Evolutionary conservation across 2,113 vertebrate genomes (phyloP).

Genomic region (Gavialis gangeticus): DNA sequence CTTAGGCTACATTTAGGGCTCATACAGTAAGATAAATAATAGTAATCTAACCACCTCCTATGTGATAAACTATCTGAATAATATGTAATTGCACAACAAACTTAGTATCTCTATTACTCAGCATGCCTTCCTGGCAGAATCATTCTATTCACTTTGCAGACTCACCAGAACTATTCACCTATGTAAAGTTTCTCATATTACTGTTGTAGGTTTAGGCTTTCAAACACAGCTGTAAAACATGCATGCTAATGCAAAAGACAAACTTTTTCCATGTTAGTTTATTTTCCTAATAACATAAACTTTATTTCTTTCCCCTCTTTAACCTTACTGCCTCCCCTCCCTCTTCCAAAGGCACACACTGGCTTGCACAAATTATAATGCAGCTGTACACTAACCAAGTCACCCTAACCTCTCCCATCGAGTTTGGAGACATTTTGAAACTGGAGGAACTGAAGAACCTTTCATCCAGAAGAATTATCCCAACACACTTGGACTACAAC

Average conservation of each 20-base stretch:
- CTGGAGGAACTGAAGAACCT: conserved; percentile 74
- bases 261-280: neutral
- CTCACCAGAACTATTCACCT: neutral
- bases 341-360: conserved; percentile 77
- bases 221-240: neutral
- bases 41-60: neutral
- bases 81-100: neutral
- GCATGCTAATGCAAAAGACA: neutral
- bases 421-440: conserved; percentile 78
- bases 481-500: conserved; percentile 77
- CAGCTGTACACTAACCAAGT: conserved; percentile 69
- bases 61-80: neutral
- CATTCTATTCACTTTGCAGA: neutral
- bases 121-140: neutral
- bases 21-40: neutral
- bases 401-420: conserved; percentile 77
- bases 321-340: neutral
- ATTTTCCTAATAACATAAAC: neutral
- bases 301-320: neutral
- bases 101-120: neutral
- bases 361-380: conserved; percentile 79
- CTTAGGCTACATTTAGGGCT: too few relatives aligned
- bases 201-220: neutral
- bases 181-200: neutral
- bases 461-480: conserved; percentile 76